Base-by-base conservation (phyloP, 2,113 vertebrate genomes). In the Hipposideros armiger region DNA sequence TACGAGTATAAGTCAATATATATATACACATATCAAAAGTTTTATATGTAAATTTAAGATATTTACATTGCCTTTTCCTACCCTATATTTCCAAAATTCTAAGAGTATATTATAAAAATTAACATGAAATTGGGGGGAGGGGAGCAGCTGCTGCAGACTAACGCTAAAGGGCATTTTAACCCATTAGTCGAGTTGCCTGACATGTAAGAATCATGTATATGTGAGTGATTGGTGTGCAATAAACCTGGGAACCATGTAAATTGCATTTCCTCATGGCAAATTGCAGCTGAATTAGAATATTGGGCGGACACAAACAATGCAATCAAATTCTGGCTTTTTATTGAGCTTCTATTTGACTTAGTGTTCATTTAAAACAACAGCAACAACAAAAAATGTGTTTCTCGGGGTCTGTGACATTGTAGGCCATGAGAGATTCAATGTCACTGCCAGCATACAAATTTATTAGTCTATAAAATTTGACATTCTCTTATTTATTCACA, bases 391-490 rank as follows among this genome's bases (percentile, higher is more conserved):
- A 98, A 97, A 97, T 52, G 94, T 98, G 97, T 98, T 98, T 98
- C 98, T 98, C 98, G 97, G 98, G 98, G 97, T 97, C 98, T 98
- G 88, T 98, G 98, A 98, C 98, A 98, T 96, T 98, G 98, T 84
- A 98, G 97, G 94, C 98, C 98, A 98, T 95, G 94, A 98, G 97
- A 98, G 94, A 98, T 98, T 99, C 98, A 98, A 98, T 98, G 98
- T 98, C 99, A 98, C 96, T 91, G 93, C 92, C 4, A 7, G 98
- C 98, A 98, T 98, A 98, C 98, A 98, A 98, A 98, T 98, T 98
- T 98, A 98, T 98, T 99, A 99, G 98, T 98, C 98, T 98, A 99
- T 99, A 98, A 99, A 99, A 98, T 99, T 99, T 99, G 99, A 99
- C 99, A 99, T 98, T 99, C 99, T 98, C 98, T 99, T 99, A 99